Evolutionary conservation across 2,113 vertebrate genomes (phyloP), one percentile per base, ranked within the genome.

Genomic region (Sinocyclocheilus grahami): DNA sequence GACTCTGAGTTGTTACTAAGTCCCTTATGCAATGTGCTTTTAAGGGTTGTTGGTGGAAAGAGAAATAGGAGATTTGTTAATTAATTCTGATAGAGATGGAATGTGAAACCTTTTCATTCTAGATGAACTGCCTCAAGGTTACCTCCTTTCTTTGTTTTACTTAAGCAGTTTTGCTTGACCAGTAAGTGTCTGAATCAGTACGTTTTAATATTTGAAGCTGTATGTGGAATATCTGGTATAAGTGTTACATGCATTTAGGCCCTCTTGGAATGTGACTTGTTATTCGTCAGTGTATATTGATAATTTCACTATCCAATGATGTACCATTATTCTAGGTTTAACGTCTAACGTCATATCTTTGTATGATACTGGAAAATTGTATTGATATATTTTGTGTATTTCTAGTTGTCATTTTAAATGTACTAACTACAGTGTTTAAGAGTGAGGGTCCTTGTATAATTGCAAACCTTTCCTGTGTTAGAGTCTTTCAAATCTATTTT

Each of bases 341-440:
- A 33, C 14, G 46, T 27, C 2, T 81, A 48, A 42, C 10, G 3
- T 83, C 65, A 69, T 65, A 48, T 46, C n/a, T 67, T 69, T 71
- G 60, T 60, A 27, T 65, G 3, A 48, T 46, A 46, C 78, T 62
- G 13, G 1, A 13, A 30, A 65, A 65, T 11, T 63, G 33, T 81
- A 81, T 65, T 65, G 46, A 81, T 81, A 12, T 76, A 76, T 76
- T 65, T 81, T 83, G 10, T 48, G 46, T 53, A 18, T 53, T 51
- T 33, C 20, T 48, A 48, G 8, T 67, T 69, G 81, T 33, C 27
- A n/a, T 83, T 83, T 83, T 69, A 83, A 83, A 14, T 83, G 48
- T 83, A 22, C 65, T 53, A 53, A 67, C 80, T 83, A 71, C 81
- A 83, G 81, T 83, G 81, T 83, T 83, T 71, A 55, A 83, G 22